These are phyloP conservation scores for Theristicus caerulescens DNA, from an alignment of 2,113 vertebrate species.

Conservation along the genomic window DNA sequence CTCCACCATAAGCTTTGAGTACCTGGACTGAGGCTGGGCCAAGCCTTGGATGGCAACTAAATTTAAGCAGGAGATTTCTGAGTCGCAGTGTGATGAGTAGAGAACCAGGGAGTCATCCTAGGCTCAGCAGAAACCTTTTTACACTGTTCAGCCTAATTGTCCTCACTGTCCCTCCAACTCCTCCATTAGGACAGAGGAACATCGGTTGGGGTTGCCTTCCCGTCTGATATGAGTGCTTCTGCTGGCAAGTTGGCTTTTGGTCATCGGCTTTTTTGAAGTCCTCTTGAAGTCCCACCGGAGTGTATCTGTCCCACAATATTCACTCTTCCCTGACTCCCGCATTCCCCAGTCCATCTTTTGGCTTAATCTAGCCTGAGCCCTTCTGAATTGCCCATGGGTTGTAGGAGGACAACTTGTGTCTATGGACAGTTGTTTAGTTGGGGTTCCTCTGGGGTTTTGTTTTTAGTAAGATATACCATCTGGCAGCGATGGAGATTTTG, in stretches of 20 bases:
- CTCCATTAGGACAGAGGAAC: too few species aligned
- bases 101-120: not conserved
- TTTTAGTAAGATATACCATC: not conserved
- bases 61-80: not conserved
- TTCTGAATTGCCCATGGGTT: not conserved
- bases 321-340: not conserved
- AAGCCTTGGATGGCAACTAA: not conserved
- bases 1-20: not conserved
- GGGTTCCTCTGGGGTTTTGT: not conserved
- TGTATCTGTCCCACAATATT: not conserved
- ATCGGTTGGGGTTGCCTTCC: not conserved
- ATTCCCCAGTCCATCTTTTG: not conserved
- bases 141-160: not conserved
- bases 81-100: not conserved
- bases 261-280: not conserved
- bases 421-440: not conserved
- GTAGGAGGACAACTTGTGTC: not conserved
- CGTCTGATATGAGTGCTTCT: not conserved
- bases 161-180: not conserved
- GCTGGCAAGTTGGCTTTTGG: not conserved
- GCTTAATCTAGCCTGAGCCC: not conserved
- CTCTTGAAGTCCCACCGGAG: not conserved
- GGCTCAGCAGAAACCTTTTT: not conserved
- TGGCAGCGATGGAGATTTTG: not conserved
- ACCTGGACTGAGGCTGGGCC: not conserved